phyloP scores from a whole-genome alignment of 2,797 vertebrate species.

The Gallirallus australis region DNA sequence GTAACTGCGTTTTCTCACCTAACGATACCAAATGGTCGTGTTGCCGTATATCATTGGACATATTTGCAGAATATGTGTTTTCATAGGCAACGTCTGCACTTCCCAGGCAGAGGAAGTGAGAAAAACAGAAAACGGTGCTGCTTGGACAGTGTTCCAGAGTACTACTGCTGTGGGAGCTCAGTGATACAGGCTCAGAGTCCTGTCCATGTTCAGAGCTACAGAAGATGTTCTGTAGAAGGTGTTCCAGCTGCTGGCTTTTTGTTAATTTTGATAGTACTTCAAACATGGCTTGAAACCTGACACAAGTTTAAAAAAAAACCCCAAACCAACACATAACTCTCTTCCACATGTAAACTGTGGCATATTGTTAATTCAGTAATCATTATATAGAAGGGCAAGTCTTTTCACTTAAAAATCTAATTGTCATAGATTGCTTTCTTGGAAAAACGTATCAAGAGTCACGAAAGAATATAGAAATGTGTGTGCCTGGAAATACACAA shows the following conservation, averaged over 20 bases:
- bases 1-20: not conserved
- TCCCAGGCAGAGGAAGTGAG: not conserved
- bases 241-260: not conserved
- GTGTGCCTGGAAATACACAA: not conserved
- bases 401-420: not conserved
- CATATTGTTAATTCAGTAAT: not conserved
- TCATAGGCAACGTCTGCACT: not conserved
- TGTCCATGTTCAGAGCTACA: not conserved
- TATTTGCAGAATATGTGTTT: slow-evolving; percentile 11
- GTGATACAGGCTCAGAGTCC: not conserved
- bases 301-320: not conserved
- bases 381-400: not conserved
- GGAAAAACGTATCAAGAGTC: not conserved
- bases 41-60: not conserved
- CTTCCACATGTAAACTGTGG: not conserved
- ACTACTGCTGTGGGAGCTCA: not conserved
- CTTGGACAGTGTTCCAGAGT: not conserved
- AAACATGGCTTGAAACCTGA: not conserved
- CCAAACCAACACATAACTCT: not conserved
- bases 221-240: not conserved
- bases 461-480: not conserved
- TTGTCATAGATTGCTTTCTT: not conserved
- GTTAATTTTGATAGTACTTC: not conserved
- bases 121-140: not conserved
- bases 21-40: not conserved